Evolutionary conservation across 2,888 invertebrate species (phyloP).

Genomic region (Maniola hyperantus): DNA sequence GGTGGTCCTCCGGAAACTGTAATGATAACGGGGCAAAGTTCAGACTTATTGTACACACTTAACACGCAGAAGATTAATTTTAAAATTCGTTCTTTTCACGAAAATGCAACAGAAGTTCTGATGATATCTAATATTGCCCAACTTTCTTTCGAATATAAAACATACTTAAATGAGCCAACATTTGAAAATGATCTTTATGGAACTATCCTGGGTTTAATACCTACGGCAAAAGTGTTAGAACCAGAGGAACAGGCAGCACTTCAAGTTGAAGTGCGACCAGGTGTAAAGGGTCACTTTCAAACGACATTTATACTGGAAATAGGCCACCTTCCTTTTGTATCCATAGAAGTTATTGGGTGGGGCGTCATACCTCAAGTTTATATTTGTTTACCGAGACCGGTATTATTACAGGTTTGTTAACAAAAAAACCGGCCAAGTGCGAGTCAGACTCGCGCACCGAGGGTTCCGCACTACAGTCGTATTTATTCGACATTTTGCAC

Average conservation of each 20-base stretch:
- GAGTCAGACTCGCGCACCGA: too few species aligned
- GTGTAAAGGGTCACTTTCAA: constrained; percentile 79
- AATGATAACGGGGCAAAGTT: constrained; percentile 75
- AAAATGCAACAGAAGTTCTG: constrained; percentile 61
- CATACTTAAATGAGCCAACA: constrained; percentile 60
- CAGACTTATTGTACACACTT: constrained; percentile 75
- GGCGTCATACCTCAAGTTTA: constrained; percentile 84
- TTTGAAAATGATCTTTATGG: constrained; percentile 64
- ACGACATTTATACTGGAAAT: constrained; percentile 77
- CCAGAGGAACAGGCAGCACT: constrained; percentile 67
- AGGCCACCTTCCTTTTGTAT: constrained; percentile 78
- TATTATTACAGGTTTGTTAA: constrained; percentile 39
- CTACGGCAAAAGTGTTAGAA: constrained; percentile 65
- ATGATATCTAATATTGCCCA: constrained; percentile 76
- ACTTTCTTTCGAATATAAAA: constrained; percentile 70
- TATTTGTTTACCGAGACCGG: constrained; percentile 72
- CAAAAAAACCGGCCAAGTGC: too few species aligned
- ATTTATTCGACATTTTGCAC: too few species aligned
- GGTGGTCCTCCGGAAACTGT: constrained; percentile 82
- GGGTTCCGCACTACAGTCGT: too few species aligned
- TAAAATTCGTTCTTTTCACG: constrained; percentile 73
- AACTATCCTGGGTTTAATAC: constrained; percentile 71
- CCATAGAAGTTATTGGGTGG: constrained; percentile 80
- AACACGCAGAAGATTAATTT: constrained; percentile 68
- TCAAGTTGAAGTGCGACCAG: constrained; percentile 77